Conservation (phyloP, 2,888 invertebrate genomes). For the Acleris cristana region DNA sequence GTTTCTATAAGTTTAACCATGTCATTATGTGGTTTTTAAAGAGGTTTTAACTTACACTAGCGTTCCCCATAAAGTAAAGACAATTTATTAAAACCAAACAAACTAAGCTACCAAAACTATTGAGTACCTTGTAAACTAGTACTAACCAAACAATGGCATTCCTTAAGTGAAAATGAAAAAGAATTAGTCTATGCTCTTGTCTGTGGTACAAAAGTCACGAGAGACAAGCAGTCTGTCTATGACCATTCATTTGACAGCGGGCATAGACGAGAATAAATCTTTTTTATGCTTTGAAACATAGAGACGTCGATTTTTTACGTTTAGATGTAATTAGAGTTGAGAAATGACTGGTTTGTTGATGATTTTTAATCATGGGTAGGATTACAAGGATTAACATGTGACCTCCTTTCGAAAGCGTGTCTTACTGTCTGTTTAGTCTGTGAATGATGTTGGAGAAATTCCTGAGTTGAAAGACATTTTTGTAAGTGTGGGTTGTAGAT, state of each 20-base stretch:
- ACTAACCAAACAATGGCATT: slow-evolving; percentile 31
- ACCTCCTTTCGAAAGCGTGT: slow-evolving; percentile 29
- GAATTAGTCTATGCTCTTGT: slow-evolving; percentile 36
- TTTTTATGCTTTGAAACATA: slow-evolving; percentile 20
- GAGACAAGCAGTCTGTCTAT: slow-evolving; percentile 39
- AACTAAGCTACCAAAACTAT: slow-evolving; percentile 33
- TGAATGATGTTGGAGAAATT: slow-evolving; percentile 33
- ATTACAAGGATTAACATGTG: slow-evolving; percentile 41
- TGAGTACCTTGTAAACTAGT: slow-evolving; percentile 31
- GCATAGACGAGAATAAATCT: slow-evolving; percentile 29
- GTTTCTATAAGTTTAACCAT: too few relatives aligned
- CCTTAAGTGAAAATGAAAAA: slow-evolving; percentile 36
- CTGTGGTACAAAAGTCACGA: slow-evolving; percentile 27
- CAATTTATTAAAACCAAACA: slow-evolving; percentile 31
- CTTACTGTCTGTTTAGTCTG: slow-evolving; percentile 31
- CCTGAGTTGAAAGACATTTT: slow-evolving; percentile 31
- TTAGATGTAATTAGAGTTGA: slow-evolving; percentile 38
- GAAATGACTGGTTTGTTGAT: slow-evolving; percentile 39
- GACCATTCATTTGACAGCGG: slow-evolving; percentile 33
- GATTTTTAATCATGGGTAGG: slow-evolving; percentile 41
- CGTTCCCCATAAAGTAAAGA: slow-evolving; percentile 20
- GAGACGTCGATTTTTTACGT: slow-evolving; percentile 34
- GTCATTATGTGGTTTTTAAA: too few relatives aligned
- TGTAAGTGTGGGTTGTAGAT: slow-evolving; percentile 22
- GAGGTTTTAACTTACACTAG: background rate